phyloP scores from a whole-genome alignment of 2,113 vertebrate species.

The Epinephelus moara region DNA sequence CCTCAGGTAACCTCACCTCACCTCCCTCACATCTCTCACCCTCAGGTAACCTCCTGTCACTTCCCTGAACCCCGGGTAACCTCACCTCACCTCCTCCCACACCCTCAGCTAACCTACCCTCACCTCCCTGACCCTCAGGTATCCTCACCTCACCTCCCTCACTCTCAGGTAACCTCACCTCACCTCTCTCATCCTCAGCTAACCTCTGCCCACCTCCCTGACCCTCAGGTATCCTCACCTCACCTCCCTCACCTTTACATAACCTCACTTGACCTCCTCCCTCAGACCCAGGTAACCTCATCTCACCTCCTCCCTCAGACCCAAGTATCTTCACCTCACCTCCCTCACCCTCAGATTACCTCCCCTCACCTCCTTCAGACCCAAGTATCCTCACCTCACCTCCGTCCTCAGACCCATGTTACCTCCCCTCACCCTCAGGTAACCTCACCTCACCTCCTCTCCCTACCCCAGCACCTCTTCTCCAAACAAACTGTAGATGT shows the following conservation, averaged over 20 bases:
- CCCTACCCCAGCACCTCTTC: neutral
- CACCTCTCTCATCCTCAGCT: neutral
- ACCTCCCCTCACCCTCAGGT: neutral
- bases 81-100: neutral
- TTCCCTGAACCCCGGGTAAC: neutral
- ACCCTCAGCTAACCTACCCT: neutral
- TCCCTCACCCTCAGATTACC: neutral
- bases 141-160: neutral
- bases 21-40: neutral
- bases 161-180: conserved; percentile 9
- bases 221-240: neutral
- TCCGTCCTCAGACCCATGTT: neutral
- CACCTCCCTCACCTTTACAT: neutral
- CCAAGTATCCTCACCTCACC: neutral
- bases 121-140: neutral
- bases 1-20: neutral
- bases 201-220: neutral
- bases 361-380: conserved; percentile 1
- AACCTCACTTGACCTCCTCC: too few species aligned
- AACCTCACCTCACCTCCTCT: neutral
- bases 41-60: neutral
- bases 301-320: neutral
- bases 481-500: conserved; percentile 19
- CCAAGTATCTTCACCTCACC: neutral
- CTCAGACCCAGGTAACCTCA: neutral